Evolutionary conservation across 2,113 vertebrate genomes (phyloP).

Genomic region (Lynx canadensis): DNA sequence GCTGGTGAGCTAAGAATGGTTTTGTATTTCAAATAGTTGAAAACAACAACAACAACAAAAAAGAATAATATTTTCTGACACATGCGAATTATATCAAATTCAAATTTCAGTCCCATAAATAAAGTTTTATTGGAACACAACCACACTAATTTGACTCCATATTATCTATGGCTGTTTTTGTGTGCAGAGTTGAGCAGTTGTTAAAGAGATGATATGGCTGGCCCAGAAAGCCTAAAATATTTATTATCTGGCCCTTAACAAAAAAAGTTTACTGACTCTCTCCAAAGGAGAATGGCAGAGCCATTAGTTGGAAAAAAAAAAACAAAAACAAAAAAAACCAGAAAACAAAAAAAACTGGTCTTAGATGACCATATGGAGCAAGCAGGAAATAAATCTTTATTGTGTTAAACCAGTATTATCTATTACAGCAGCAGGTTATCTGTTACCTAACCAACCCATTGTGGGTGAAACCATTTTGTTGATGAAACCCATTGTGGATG

Average conservation of each 20-base stretch:
- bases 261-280: neutral
- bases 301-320: no score
- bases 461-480: neutral
- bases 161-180: neutral
- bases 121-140: neutral
- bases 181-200: neutral
- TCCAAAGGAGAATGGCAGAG: no score
- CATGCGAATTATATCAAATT: neutral
- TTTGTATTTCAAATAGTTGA: neutral
- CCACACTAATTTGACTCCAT: neutral
- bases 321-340: no score
- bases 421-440: neutral
- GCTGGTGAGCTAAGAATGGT: neutral
- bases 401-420: neutral
- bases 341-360: neutral
- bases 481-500: neutral
- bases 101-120: neutral
- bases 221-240: neutral
- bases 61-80: conserved; percentile 7
- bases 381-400: neutral
- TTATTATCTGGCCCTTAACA: neutral
- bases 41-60: neutral
- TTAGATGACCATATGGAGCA: neutral
- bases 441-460: neutral
- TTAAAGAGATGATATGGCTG: neutral